These are phyloP conservation scores for Elachura formosa DNA, from an alignment of 2,113 vertebrate genomes.

Conservation along the genomic window DNA sequence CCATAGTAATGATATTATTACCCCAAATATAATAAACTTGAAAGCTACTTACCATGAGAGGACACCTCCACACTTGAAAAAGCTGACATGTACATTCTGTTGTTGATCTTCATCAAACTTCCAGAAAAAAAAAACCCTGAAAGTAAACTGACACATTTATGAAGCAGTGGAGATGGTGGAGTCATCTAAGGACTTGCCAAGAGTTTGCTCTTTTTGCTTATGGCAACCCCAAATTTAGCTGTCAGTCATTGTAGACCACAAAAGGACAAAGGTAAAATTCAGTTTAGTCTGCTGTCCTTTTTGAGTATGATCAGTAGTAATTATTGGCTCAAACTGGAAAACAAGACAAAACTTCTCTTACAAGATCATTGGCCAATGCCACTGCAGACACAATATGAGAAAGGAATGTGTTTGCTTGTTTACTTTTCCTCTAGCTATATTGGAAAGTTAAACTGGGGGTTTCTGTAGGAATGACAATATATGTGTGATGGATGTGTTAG, in stretches of 20 bases:
- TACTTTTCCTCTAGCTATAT: background rate
- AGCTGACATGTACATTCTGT: background rate
- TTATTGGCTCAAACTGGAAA: background rate
- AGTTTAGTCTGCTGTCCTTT: background rate
- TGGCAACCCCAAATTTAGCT: constrained; percentile 1
- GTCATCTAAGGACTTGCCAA: constrained; percentile 21
- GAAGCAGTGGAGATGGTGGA: background rate
- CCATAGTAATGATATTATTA: constrained; percentile 65
- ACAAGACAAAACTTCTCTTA: background rate
- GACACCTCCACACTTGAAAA: constrained; percentile 37
- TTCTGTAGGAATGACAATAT: background rate
- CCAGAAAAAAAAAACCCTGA: background rate
- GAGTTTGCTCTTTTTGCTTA: background rate
- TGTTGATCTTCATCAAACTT: background rate
- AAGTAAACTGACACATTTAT: background rate
- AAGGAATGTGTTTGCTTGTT: background rate
- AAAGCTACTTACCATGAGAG: constrained; percentile 24
- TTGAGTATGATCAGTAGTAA: background rate
- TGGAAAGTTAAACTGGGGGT: background rate
- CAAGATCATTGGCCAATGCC: background rate
- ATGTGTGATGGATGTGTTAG: background rate
- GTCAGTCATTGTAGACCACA: background rate
- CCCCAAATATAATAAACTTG: constrained; percentile 26
- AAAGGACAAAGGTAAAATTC: constrained; percentile 27
- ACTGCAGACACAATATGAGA: background rate